Evolutionary conservation across 2,113 vertebrate genomes (phyloP).

Genomic region (Mobula hypostoma): DNA sequence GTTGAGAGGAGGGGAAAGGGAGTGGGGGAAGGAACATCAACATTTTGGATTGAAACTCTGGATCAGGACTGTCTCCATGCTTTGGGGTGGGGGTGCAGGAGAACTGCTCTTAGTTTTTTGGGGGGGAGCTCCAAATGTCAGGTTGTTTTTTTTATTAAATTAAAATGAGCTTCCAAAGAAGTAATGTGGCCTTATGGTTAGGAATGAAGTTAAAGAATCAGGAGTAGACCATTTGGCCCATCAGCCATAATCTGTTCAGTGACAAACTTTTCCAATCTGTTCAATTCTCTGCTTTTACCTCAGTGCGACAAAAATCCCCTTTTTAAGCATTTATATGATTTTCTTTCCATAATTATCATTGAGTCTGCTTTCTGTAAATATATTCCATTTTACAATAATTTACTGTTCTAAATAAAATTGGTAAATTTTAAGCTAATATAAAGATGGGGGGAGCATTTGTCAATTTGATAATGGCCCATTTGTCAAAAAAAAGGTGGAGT

Average conservation of each 20-base stretch:
- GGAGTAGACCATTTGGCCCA: neutral
- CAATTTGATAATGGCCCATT: too few relatives aligned
- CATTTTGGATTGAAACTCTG: too few relatives aligned
- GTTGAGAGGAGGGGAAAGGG: too few relatives aligned
- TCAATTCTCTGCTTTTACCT: neutral
- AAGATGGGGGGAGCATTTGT: too few relatives aligned
- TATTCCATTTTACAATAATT: neutral
- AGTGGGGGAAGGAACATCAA: too few relatives aligned
- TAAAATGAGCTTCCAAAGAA: neutral
- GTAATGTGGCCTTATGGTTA: neutral
- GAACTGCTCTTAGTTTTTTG: neutral
- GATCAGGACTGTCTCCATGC: neutral
- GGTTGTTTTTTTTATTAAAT: too few relatives aligned
- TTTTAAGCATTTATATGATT: neutral
- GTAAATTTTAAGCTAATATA: too few relatives aligned
- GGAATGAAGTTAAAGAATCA: neutral
- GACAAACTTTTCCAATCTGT: neutral
- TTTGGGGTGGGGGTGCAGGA: neutral
- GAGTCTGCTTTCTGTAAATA: neutral
- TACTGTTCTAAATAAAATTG: neutral
- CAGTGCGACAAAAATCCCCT: neutral
- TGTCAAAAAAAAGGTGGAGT: too few relatives aligned
- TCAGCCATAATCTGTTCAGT: neutral
- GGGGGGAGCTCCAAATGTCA: neutral
- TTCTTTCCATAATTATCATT: neutral